Base-by-base conservation (phyloP, 2,888 invertebrate genomes). In the Cantharis nigra region DNA sequence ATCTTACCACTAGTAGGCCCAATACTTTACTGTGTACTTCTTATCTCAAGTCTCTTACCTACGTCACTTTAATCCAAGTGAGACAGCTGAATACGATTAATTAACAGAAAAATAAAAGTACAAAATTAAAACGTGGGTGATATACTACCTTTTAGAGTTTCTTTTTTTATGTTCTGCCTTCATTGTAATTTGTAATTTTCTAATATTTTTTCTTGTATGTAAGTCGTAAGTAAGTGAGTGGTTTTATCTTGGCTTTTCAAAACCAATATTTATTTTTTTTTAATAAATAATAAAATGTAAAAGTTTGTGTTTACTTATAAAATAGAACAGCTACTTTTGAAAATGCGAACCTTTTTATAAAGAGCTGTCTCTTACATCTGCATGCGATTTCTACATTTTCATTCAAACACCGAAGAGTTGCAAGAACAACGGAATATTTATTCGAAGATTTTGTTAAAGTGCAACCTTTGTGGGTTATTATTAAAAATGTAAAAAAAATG, bases 1-100 rank as follows among this genome's bases (percentile, higher is more conserved):
- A 89, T 89, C 89, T 88, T 88, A 79, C 63, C 77, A 77, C 79
- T 78, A 78, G 78, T 80, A 78, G 75, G 80, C 76, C 78, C 79
- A 80, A 79, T 78, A 79, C 81, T 79, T 78, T 80, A 79, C 79
- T 80, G 78, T 78, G 76, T 77, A 81, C 80, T 81, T 81, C 81
- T 81, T 81, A 81, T 81, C 81, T 81, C 77, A 77, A 79, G 79
- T 80, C 79, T 79, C 75, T 79, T 79, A 78, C 79, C 79, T 79
- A 79, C 79, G 79, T 79, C 79, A 78, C 74, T 77, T 78, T 79
- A 80, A 80, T 76, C 78, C 77, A 77, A 80, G 78, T 76, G 80
- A 80, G 80, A 80, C 78, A 79, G 79, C 78, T 78, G 78, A 76
- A 80, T 78, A 76, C 74, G 74, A 80, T 80, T 80, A 80, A 80